Conservation (phyloP, 2,113 vertebrate species). For the Melozone crissalis region DNA sequence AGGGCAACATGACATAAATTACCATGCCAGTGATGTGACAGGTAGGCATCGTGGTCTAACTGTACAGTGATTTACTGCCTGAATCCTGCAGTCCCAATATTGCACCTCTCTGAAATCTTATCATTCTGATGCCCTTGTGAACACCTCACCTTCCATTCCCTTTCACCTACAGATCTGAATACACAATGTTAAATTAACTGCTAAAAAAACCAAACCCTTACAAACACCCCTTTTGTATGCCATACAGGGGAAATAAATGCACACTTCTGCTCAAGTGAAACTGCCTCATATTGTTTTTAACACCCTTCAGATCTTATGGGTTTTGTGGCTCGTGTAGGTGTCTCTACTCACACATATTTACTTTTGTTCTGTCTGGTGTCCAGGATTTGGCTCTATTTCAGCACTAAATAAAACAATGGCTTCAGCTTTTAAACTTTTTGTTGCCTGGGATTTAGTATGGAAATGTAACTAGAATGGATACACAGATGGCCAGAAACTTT, state of each 20-base stretch:
- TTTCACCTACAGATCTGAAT: background rate
- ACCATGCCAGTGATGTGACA: background rate
- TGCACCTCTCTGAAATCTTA: background rate
- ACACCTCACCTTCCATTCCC: background rate
- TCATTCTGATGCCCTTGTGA: background rate
- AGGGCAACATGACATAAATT: background rate
- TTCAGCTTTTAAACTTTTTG: background rate
- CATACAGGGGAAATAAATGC: background rate
- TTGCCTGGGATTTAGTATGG: background rate
- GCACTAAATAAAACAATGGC: background rate
- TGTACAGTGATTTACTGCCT: background rate
- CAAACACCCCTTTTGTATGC: background rate
- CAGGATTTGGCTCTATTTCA: background rate
- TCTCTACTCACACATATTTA: constrained; percentile 15
- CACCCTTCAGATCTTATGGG: background rate
- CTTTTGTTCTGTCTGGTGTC: background rate
- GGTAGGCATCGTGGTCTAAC: background rate
- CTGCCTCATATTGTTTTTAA: background rate
- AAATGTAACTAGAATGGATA: background rate
- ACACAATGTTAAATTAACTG: background rate
- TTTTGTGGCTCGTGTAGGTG: background rate
- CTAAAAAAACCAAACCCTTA: background rate
- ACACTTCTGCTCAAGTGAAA: background rate
- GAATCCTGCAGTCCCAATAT: background rate
- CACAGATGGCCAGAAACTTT: background rate